Evolutionary conservation across 2,797 vertebrate species (phyloP), one percentile per base, ranked within the genome.

Genomic region (Micromesistius poutassou): DNA sequence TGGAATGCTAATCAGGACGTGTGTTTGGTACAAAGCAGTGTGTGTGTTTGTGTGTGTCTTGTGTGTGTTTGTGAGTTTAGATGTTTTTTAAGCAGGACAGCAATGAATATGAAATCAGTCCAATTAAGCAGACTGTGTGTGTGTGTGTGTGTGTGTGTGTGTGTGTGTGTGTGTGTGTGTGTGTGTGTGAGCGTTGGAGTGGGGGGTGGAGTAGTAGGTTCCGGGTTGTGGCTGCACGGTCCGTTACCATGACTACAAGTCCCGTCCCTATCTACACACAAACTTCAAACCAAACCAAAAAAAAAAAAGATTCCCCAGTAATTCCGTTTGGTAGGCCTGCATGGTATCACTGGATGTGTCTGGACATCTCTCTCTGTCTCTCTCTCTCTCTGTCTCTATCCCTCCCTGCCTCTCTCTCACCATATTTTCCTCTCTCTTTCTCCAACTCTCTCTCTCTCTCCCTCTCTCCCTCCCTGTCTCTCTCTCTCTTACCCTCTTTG

Each of bases 1-100:
- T 50, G 38, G 79, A 75, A 81, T 77, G 76, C 81, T 85, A 81
- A 83, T 86, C 74, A 80, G 79, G 75, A 77, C 72, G 72, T 78
- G 80, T 40, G 78, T 76, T 30, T 22, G 35, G 12, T 42, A 42
- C 40, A 42, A 42, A 42, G 40, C 13, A 33, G 72, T 73, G 31
- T n/a, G 19, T 31, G 78, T 78, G 75, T 76, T 77, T 38, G 79
- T 31, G 35, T 30, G 50, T 22, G 72, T 42, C 40, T 7, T 50
- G 77, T 55, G 50, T 0, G 72, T 28, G 77, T 71, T 30, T 68
- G 80, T 50, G 46, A 4, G 16, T 50, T 12, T 50, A 7, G 12
- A 22, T 50, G 19, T 22, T 12, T 50, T 19, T 22, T 22, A 0
- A 19, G 16, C 1, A 50, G 19, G 16, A 50, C 46, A 50, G 19